A percentile compares a stretch with the other conserved stretches of the same genome.
phyloP scores from a whole-genome alignment of 1,140 invertebrate species.

The Amyelois transitella region DNA sequence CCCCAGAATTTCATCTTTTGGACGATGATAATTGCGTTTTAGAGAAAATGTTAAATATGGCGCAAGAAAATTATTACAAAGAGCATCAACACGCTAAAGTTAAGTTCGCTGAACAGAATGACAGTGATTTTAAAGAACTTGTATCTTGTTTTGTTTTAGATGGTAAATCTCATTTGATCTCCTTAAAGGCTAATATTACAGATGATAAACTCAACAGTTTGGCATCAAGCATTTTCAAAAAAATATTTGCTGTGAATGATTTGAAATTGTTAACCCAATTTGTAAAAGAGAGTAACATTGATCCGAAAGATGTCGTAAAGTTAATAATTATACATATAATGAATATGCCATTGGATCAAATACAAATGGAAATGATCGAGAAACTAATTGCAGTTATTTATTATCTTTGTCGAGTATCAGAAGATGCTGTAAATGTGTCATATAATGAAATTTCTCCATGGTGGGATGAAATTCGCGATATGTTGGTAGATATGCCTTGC shows the following conservation, averaged over 20 bases:
- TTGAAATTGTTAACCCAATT: constrained; percentile 67
- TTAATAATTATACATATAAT: constrained; percentile 81
- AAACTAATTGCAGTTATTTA: constrained; percentile 67
- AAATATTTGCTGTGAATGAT: constrained; percentile 75
- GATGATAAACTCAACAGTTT: constrained; percentile 59
- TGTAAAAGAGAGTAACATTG: constrained; percentile 74
- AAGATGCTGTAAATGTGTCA: constrained; percentile 59
- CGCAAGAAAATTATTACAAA: constrained; percentile 58
- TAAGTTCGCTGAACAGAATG: constrained; percentile 46
- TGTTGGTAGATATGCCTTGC: constrained; percentile 80
- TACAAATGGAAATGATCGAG: constrained; percentile 70
- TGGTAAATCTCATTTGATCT: constrained; percentile 36
- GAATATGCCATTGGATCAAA: constrained; percentile 70
- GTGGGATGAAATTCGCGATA: constrained; percentile 83
- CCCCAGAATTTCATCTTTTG: constrained; percentile 38
- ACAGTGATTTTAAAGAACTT: constrained; percentile 47
- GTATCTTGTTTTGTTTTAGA: constrained; percentile 75
- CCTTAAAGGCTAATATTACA: constrained; percentile 55
- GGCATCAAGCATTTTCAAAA: constrained; percentile 78
- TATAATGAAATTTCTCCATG: constrained; percentile 82
- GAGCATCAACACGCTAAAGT: constrained; percentile 52
- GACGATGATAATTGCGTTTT: constrained; percentile 63
- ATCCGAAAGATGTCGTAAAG: constrained; percentile 77
- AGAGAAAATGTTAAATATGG: constrained; percentile 53
- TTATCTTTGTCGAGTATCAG: constrained; percentile 56